Conservation (phyloP, 2,113 vertebrate species). For the Bubalus kerabau region DNA sequence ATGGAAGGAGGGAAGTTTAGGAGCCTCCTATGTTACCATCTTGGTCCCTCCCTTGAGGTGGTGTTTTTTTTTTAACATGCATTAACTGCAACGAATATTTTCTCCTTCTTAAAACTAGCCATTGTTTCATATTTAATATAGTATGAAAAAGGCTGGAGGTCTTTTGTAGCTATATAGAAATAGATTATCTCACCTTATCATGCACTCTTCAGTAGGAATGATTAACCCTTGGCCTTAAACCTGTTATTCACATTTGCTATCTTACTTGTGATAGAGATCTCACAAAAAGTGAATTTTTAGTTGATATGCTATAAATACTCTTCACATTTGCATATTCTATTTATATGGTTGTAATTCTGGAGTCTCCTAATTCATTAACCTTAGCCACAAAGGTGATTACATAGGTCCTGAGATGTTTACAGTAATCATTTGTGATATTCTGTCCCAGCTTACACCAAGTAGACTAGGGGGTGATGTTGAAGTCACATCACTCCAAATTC, state of each 20-base stretch:
- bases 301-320: background rate
- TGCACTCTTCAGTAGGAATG: slow-evolving; percentile 10
- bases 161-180: background rate
- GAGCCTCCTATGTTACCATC: background rate
- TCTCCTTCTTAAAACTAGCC: slow-evolving; percentile 1
- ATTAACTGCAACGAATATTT: background rate
- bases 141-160: background rate
- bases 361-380: background rate
- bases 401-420: background rate
- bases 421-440: background rate
- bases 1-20: background rate
- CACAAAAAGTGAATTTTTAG: background rate
- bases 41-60: background rate
- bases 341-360: background rate
- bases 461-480: background rate
- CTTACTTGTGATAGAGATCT: background rate
- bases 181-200: background rate
- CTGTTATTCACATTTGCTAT: background rate
- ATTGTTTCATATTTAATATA: background rate
- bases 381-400: background rate
- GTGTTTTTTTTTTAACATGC: background rate
- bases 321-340: background rate
- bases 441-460: background rate
- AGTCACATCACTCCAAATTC: background rate
- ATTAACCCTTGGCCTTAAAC: background rate